These are phyloP conservation scores for Ceratina japonica DNA, from an alignment of 1,140 invertebrate genomes.

Conservation along the genomic window DNA sequence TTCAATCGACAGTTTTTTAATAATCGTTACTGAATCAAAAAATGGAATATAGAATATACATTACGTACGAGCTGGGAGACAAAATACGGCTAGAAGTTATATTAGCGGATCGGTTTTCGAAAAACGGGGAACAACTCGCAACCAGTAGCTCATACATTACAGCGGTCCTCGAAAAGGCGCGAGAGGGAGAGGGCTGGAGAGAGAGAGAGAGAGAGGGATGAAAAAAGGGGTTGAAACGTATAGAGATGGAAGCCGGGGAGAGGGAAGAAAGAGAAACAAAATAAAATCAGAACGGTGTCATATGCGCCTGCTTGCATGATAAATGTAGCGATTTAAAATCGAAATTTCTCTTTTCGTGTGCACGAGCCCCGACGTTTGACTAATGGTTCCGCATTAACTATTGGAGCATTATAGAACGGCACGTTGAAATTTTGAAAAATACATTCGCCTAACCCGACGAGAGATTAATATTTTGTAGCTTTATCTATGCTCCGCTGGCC, in stretches of 20 bases:
- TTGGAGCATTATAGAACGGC: slow-evolving; percentile 78
- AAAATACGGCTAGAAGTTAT: slow-evolving; percentile 33
- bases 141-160: slow-evolving; percentile 45
- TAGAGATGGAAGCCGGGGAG: slow-evolving; percentile 25
- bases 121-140: slow-evolving; percentile 43
- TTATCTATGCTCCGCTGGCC: slow-evolving; percentile 56
- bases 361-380: slow-evolving; percentile 77
- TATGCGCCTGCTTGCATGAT: slow-evolving; percentile 80
- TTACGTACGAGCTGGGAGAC: background rate
- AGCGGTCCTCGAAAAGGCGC: background rate
- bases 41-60: too few relatives aligned
- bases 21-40: too few relatives aligned
- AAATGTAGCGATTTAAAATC: slow-evolving; percentile 81
- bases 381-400: slow-evolving; percentile 79
- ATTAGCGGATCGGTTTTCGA: slow-evolving; percentile 39
- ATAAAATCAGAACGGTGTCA: slow-evolving; percentile 80
- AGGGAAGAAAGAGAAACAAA: slow-evolving; percentile 72
- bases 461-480: slow-evolving; percentile 74
- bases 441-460: slow-evolving; percentile 73
- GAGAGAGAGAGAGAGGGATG: background rate
- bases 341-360: slow-evolving; percentile 79
- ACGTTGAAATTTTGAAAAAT: slow-evolving; percentile 79
- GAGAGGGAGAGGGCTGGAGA: background rate
- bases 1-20: too few relatives aligned
- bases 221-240: slow-evolving; percentile 68